These are phyloP conservation scores for Drosophila antonietae DNA, from an alignment of 2,888 invertebrate genomes.

Conservation along the genomic window DNA sequence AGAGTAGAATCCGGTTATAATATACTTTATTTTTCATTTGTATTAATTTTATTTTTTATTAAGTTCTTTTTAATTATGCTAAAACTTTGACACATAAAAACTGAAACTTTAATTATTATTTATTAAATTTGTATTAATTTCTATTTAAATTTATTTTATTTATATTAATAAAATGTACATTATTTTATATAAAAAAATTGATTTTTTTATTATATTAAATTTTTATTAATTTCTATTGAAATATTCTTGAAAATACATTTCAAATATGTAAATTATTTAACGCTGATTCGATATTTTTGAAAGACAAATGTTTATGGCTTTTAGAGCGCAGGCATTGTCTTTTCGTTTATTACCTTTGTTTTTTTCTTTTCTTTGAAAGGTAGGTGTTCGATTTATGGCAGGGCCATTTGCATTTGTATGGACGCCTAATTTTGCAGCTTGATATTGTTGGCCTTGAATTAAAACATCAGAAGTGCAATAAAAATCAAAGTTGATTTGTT, in stretches of 20 bases:
- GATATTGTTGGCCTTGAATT: slow-evolving; percentile 11
- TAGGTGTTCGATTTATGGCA: slow-evolving; percentile 49
- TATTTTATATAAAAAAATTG: too few relatives aligned
- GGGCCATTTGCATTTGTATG: slow-evolving; percentile 50
- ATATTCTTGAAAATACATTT: background rate
- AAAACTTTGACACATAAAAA: too few relatives aligned
- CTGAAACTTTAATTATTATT: too few relatives aligned
- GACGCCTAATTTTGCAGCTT: slow-evolving; percentile 30
- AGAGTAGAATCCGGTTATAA: too few relatives aligned
- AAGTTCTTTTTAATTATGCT: too few relatives aligned
- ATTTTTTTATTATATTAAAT: background rate
- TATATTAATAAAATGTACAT: too few relatives aligned
- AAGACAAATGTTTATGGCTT: slow-evolving; percentile 29
- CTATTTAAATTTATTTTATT: too few relatives aligned
- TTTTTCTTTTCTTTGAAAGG: slow-evolving; percentile 22
- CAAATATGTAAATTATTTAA: slow-evolving; percentile 46
- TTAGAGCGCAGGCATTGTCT: slow-evolving; percentile 48
- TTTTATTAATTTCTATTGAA: background rate
- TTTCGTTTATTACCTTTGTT: slow-evolving; percentile 26
- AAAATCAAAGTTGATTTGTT: slow-evolving; percentile 14
- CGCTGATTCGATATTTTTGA: slow-evolving; percentile 12
- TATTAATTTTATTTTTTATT: too few relatives aligned
- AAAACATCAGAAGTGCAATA: slow-evolving; percentile 22
- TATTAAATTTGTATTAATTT: too few relatives aligned
- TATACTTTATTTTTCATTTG: too few relatives aligned